A percentile compares a stretch with the other conserved stretches of the same genome.
phyloP scores from a whole-genome alignment of 2,113 vertebrate species.

The Eleginops maclovinus region DNA sequence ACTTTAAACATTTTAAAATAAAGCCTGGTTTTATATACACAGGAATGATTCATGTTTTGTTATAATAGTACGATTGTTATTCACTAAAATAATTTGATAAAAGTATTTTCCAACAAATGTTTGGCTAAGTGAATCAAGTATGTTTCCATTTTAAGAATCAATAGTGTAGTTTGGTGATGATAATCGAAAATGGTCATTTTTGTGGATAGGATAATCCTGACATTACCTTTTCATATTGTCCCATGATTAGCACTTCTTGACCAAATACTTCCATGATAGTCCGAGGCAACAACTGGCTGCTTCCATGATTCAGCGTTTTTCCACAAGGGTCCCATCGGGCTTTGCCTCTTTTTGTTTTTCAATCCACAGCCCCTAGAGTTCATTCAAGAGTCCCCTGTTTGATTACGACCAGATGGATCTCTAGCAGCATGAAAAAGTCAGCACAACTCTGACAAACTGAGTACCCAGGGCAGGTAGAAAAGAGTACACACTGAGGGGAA shows the following conservation, averaged over 20 bases:
- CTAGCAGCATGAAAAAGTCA: neutral
- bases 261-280: neutral
- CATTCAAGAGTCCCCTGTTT: constrained; percentile 19
- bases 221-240: too few relatives aligned
- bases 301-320: constrained; percentile 12
- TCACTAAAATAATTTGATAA: too few relatives aligned
- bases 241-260: neutral
- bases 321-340: neutral
- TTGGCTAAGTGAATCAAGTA: too few relatives aligned
- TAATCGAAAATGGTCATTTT: too few relatives aligned
- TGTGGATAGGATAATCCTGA: too few relatives aligned
- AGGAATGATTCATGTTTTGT: too few relatives aligned
- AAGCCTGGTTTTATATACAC: too few relatives aligned
- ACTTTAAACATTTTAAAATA: too few relatives aligned
- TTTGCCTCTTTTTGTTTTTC: neutral
- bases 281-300: neutral
- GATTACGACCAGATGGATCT: constrained; percentile 57
- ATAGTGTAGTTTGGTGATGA: too few relatives aligned
- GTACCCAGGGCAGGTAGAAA: constrained; percentile 1
- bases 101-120: too few relatives aligned
- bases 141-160: too few relatives aligned
- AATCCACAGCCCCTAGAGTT: constrained; percentile 22
- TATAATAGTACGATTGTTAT: too few relatives aligned
- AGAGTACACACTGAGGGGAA: constrained; percentile 34
- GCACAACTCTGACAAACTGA: constrained; percentile 17